phyloP scores from a whole-genome alignment of 2,888 invertebrate species.

The Lypha dubia region DNA sequence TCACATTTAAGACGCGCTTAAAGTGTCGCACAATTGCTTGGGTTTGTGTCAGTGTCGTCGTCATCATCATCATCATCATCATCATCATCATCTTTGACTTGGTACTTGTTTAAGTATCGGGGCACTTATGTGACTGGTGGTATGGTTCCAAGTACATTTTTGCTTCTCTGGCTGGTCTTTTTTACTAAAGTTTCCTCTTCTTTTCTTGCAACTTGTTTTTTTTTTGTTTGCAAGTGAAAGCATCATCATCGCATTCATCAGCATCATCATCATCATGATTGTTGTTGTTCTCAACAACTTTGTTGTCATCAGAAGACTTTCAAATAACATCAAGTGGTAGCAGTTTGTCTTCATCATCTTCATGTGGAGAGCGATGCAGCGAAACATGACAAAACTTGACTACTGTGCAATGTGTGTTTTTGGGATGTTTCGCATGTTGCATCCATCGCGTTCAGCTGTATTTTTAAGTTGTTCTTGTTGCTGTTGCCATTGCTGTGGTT shows the following conservation, averaged over 20 bases:
- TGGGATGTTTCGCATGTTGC: slow-evolving; percentile 68
- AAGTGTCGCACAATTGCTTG: slow-evolving; percentile 70
- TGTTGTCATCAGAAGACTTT: slow-evolving; percentile 49
- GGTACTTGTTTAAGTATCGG: slow-evolving; percentile 20
- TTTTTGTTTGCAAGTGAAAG: slow-evolving; percentile 58
- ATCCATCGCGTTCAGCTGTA: slow-evolving; percentile 55
- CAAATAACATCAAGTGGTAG: slow-evolving; percentile 65
- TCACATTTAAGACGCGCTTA: slow-evolving; percentile 71
- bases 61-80: slow-evolving; percentile 15
- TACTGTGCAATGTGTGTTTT: slow-evolving; percentile 70
- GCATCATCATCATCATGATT: slow-evolving; percentile 49
- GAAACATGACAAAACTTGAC: slow-evolving; percentile 71
- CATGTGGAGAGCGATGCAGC: slow-evolving; percentile 67
- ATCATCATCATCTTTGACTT: slow-evolving; percentile 9
- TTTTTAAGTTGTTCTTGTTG: slow-evolving; percentile 48
- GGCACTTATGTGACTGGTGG: slow-evolving; percentile 17
- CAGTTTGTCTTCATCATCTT: slow-evolving; percentile 69
- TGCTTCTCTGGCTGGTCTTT: slow-evolving; percentile 29
- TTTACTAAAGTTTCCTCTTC: slow-evolving; percentile 49
- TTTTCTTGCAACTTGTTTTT: slow-evolving; percentile 18
- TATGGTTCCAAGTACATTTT: slow-evolving; percentile 21
- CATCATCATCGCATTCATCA: slow-evolving; percentile 66
- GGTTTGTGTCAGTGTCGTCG: slow-evolving; percentile 27
- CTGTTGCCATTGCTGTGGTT: too few species aligned
- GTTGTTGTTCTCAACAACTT: slow-evolving; percentile 16